Conservation (phyloP, 35 echinoderm and acorn worm genomes). For the Holothuria glaberrima region DNA sequence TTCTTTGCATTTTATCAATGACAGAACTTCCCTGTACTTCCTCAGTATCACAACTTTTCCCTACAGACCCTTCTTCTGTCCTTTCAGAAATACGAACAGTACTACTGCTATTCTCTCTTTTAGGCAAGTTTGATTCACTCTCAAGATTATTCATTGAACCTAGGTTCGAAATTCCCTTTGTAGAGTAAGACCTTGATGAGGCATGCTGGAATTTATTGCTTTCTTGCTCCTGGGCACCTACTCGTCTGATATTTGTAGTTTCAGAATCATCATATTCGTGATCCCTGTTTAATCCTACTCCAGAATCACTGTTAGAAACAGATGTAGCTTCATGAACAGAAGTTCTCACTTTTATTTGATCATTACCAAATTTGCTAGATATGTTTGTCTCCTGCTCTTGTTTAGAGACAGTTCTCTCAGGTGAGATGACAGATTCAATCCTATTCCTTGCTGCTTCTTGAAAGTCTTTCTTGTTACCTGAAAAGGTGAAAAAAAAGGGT, state of each 20-base stretch:
- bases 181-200: too few relatives aligned
- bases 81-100: background rate
- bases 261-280: too few relatives aligned
- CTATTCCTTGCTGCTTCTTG: constrained; percentile 59
- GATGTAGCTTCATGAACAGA: too few relatives aligned
- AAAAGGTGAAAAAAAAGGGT: constrained; percentile 49
- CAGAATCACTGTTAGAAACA: too few relatives aligned
- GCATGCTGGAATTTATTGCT: too few relatives aligned
- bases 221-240: too few relatives aligned
- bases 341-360: too few relatives aligned
- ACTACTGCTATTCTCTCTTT: background rate
- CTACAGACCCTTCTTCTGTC: background rate
- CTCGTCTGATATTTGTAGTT: too few relatives aligned
- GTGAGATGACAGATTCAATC: constrained; percentile 46
- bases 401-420: background rate
- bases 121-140: background rate
- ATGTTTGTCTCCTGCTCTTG: background rate
- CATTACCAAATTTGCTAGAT: background rate
- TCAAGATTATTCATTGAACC: background rate
- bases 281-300: too few relatives aligned
- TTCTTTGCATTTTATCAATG: too few relatives aligned
- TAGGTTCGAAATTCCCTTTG: background rate
- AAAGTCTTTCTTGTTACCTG: constrained; percentile 75
- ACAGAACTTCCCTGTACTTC: too few relatives aligned
- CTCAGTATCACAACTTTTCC: too few relatives aligned